Base-by-base conservation (phyloP, 2,888 invertebrate species). In the Pollenia griseotomentosa region DNA sequence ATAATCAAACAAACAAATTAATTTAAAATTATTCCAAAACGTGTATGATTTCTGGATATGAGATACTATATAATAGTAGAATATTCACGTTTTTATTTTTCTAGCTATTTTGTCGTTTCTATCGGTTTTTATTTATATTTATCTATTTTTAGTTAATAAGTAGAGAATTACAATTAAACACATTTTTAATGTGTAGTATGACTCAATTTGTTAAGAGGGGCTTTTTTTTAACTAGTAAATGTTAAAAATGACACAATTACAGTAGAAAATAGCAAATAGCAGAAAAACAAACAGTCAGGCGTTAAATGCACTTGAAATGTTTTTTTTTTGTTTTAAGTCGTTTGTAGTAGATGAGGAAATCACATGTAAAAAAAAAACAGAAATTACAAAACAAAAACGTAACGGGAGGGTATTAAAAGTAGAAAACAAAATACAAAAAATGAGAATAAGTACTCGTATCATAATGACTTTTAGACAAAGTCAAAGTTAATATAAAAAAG, bases 401-500 rank as follows among this genome's bases (percentile, higher is more conserved):
- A 7, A 40, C 46, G 57, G 51, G 19, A 51, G 51, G 10, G 46
- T n/a, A 77, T 65, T 63, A 46, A 66, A 44, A 46, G 55, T 68
- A 10, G 6, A 63, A 33, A 4, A 33, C 23, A 33, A 33, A 33
- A 33, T 74, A 33, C 16, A 57, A 40, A n/a, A 70, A 61, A 53
- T 63, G 80, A 53, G 44, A 80, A 63, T 55, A 44, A 70, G 68
- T 33, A 23, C 7, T 23, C 2, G 14, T 42, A 55, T 75, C 68
- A 46, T 53, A 68, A 86, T 83, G 86, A 86, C 86, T 66, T 86
- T 33, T 86, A 75, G 16, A 55, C 86, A 86, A 86, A 86, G 86
- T 86, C 86, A 86, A 86, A 83, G 86, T 80, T 83, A 73, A 73
- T 48, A 66, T 11, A 53, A 77, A 33, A 33, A 73, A 85, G 75